phyloP scores from a whole-genome alignment of 2,888 invertebrate genomes.

The Ophonus ardosiacus region DNA sequence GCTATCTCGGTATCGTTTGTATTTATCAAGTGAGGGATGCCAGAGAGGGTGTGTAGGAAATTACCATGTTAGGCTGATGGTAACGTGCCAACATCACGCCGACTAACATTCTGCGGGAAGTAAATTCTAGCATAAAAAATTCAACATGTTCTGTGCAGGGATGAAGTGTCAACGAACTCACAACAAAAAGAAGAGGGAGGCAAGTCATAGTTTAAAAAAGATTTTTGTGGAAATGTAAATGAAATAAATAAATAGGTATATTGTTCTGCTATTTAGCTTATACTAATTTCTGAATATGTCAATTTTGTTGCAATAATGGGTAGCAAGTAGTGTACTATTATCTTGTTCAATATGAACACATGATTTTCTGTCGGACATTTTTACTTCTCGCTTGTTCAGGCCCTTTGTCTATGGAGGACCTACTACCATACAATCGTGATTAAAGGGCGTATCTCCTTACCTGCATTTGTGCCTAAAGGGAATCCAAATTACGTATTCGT shows the following conservation, averaged over 20 bases:
- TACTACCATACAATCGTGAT: not conserved
- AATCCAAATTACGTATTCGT: not conserved
- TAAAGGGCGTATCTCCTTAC: not conserved
- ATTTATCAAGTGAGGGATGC: constrained; percentile 58
- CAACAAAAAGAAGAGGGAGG: not conserved
- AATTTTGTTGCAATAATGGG: too few species aligned
- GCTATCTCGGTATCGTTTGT: constrained; percentile 63
- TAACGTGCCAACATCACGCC: constrained; percentile 51
- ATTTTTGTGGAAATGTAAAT: too few species aligned
- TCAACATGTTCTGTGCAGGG: constrained; percentile 37
- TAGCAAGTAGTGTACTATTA: too few species aligned
- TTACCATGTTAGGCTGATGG: constrained; percentile 62
- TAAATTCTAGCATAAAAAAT: constrained; percentile 59
- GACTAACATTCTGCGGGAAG: constrained; percentile 42
- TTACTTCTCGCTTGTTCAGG: too few species aligned
- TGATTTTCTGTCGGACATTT: too few species aligned
- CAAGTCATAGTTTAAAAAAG: too few species aligned
- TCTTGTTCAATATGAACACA: too few species aligned
- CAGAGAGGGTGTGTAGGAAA: constrained; percentile 43
- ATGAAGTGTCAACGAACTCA: constrained; percentile 4
- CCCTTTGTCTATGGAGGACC: not conserved
- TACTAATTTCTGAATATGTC: too few species aligned
- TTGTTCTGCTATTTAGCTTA: too few species aligned
- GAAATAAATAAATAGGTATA: too few species aligned
- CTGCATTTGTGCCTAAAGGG: not conserved